Percentiles rank a stretch among this genome's conserved stretches.
Conservation (phyloP, 1,140 invertebrate species). For the Leptonema lineaticorne region DNA sequence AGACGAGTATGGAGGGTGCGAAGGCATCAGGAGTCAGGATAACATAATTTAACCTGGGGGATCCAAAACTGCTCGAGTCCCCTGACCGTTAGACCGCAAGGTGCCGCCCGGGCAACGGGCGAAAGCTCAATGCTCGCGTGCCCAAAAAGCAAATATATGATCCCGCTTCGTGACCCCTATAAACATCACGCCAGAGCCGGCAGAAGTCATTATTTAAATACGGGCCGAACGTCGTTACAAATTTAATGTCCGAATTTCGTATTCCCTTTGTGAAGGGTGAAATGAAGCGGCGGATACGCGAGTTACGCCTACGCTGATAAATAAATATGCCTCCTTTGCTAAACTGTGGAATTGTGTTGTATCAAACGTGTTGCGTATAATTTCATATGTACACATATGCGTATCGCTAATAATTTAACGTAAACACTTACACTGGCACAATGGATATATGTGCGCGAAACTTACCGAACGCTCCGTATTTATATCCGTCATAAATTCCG, state of each 20-base stretch:
- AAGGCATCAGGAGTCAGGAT: background rate
- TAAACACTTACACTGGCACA: too few relatives aligned
- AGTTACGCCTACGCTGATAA: too few relatives aligned
- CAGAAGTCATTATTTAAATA: conserved; percentile 39
- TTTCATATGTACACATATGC: too few relatives aligned
- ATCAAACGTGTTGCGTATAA: too few relatives aligned
- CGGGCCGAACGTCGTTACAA: conserved; percentile 34
- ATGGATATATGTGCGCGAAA: too few relatives aligned
- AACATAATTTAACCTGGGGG: background rate
- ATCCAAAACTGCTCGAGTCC: background rate
- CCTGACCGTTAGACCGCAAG: conserved; percentile 14
- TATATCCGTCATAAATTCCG: too few relatives aligned
- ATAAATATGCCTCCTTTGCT: too few relatives aligned
- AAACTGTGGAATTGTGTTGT: too few relatives aligned
- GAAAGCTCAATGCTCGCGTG: background rate
- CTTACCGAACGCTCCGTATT: too few relatives aligned
- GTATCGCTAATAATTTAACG: too few relatives aligned
- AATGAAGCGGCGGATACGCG: conserved; percentile 16
- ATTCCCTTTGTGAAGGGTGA: conserved; percentile 34
- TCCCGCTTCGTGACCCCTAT: conserved; percentile 29
- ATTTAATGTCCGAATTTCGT: conserved; percentile 36
- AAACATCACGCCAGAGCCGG: conserved; percentile 34
- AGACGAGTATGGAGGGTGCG: background rate
- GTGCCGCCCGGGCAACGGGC: conserved; percentile 14
- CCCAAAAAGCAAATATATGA: conserved; percentile 36